Conservation (phyloP, 1,140 invertebrate species). For the Lordiphosa stackelbergi region DNA sequence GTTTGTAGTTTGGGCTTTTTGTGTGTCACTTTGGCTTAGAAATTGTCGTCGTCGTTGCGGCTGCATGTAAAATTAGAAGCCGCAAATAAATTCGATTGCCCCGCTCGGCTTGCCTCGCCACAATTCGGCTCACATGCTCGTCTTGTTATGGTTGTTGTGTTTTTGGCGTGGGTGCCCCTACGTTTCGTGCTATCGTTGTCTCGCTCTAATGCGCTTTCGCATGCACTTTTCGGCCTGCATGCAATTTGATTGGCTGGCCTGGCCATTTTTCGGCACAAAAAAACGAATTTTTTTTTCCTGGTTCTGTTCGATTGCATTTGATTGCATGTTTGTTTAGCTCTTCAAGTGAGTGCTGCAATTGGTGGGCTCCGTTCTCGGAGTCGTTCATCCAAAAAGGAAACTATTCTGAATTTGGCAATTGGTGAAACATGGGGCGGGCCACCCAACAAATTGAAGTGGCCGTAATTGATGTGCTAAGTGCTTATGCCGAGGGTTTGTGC, state of each 20-base stretch:
- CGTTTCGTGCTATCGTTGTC: slow-evolving; percentile 69
- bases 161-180: slow-evolving; percentile 63
- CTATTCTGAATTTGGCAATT: slow-evolving; percentile 41
- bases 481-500: slow-evolving; percentile 19
- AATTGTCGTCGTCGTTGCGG: slow-evolving; percentile 62
- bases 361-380: slow-evolving; percentile 26
- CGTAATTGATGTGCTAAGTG: slow-evolving; percentile 53
- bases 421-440: slow-evolving; percentile 13
- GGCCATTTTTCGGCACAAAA: slow-evolving; percentile 59
- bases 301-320: slow-evolving; percentile 65
- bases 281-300: slow-evolving; percentile 26
- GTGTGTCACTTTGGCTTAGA: slow-evolving; percentile 72
- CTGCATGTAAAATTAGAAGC: slow-evolving; percentile 59
- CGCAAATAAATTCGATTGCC: slow-evolving; percentile 72
- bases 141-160: slow-evolving; percentile 13
- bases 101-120: slow-evolving; percentile 52
- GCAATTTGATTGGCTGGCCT: slow-evolving; percentile 66
- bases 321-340: slow-evolving; percentile 64
- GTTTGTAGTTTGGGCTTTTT: slow-evolving; percentile 49
- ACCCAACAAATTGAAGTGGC: slow-evolving; percentile 23
- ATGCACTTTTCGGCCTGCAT: slow-evolving; percentile 71
- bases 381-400: slow-evolving; percentile 45
- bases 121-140: slow-evolving; percentile 46
- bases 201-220: slow-evolving; percentile 70
- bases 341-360: slow-evolving; percentile 47